phyloP scores from a whole-genome alignment of 2,888 invertebrate genomes.

The Graphium colonna region DNA sequence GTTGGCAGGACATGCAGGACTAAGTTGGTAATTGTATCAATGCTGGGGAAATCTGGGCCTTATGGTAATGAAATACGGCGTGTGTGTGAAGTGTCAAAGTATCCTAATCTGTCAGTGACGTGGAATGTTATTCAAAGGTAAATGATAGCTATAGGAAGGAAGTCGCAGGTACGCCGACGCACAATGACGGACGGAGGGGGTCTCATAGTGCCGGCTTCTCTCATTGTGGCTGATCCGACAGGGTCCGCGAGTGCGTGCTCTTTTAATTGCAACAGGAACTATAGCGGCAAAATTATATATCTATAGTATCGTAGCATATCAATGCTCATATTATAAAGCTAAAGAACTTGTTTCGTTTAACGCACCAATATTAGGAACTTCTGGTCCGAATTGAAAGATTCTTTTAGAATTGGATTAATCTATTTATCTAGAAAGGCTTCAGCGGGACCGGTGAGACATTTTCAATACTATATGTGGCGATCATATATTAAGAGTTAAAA shows the following conservation, averaged over 20 bases:
- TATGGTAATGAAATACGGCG: background rate
- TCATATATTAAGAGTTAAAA: too few relatives aligned
- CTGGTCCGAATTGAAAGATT: too few relatives aligned
- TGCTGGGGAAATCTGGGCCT: background rate
- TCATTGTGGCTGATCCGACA: background rate
- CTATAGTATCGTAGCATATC: too few relatives aligned
- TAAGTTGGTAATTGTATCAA: background rate
- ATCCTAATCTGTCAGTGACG: slow-evolving; percentile 65
- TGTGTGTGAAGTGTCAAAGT: slow-evolving; percentile 48
- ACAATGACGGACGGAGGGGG: slow-evolving; percentile 34
- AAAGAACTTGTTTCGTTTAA: too few relatives aligned
- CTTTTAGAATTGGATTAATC: too few relatives aligned
- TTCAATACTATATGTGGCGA: too few relatives aligned
- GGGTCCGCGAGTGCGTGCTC: background rate
- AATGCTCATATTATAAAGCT: too few relatives aligned
- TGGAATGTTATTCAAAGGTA: slow-evolving; percentile 72
- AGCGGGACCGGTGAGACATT: too few relatives aligned
- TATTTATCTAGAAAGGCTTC: too few relatives aligned
- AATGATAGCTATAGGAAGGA: slow-evolving; percentile 76
- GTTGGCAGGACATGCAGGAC: too few relatives aligned
- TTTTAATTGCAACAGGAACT: background rate
- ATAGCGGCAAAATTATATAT: too few relatives aligned
- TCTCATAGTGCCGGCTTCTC: background rate
- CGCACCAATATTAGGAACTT: too few relatives aligned
- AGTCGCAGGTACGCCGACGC: slow-evolving; percentile 67